A percentile compares a stretch with the other conserved stretches of the same genome.
Conservation (phyloP, 37 sponge, comb jelly and placozoan species). For the Amphimedon queenslandica region DNA sequence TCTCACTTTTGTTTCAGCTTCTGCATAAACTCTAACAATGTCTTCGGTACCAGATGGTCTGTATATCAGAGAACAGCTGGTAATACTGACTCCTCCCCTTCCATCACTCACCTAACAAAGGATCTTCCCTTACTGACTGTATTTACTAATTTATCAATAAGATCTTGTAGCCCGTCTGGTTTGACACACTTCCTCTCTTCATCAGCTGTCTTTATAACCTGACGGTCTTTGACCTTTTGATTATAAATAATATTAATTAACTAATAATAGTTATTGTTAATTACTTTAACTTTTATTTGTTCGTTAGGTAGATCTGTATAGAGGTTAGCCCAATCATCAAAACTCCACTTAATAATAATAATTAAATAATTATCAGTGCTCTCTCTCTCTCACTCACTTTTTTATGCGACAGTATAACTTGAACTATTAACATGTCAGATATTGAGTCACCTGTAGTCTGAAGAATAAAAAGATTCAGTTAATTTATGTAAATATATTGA, state of each 20-base stretch:
- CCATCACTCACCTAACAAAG: constrained; percentile 73
- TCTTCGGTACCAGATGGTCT: constrained; percentile 98
- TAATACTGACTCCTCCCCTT: not conserved
- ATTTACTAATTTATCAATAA: constrained; percentile 64
- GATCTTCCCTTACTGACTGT: constrained; percentile 39
- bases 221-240: constrained; percentile 66
- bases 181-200: constrained; percentile 64
- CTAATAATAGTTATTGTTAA: not conserved
- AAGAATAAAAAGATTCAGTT: not conserved
- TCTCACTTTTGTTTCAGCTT: constrained; percentile 83
- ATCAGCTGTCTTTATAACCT: constrained; percentile 69
- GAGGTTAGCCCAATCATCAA: constrained; percentile 55
- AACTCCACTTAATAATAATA: constrained; percentile 53
- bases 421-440: constrained; percentile 82
- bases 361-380: not conserved
- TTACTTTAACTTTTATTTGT: constrained; percentile 76
- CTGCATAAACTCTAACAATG: constrained; percentile 95
- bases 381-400: constrained; percentile 9
- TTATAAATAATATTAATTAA: not conserved
- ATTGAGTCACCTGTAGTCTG: constrained; percentile 92
- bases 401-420: constrained; percentile 64
- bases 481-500: not conserved
- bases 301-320: constrained; percentile 89
- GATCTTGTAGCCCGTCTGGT: constrained; percentile 76
- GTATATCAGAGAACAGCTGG: not conserved